Evolutionary conservation across 2,888 invertebrate genomes (phyloP).

Genomic region (Cantharis rufa): DNA sequence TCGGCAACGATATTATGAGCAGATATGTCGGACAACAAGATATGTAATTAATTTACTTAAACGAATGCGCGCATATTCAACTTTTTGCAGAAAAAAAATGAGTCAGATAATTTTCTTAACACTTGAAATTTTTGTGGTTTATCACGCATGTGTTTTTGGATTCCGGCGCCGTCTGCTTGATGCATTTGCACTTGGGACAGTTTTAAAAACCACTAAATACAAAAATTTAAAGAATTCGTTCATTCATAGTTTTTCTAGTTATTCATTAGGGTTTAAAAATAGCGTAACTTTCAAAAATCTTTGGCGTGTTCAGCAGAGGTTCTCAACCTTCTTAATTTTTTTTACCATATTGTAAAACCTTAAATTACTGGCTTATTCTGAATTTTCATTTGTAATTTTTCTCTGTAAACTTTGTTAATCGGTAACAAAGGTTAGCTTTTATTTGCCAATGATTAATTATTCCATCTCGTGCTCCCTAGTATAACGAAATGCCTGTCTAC

Average conservation of each 20-base stretch:
- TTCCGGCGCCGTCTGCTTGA: background rate
- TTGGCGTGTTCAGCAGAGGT: background rate
- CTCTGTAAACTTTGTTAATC: too few relatives aligned
- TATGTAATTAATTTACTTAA: conserved; percentile 39
- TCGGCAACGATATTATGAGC: conserved; percentile 32
- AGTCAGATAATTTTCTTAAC: conserved; percentile 16
- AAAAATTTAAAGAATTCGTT: background rate
- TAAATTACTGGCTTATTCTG: too few relatives aligned
- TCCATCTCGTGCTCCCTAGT: too few relatives aligned
- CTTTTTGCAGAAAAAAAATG: conserved; percentile 15
- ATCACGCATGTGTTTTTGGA: background rate
- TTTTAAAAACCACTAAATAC: background rate
- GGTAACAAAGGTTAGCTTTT: too few relatives aligned
- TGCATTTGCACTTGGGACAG: background rate
- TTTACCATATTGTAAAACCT: too few relatives aligned
- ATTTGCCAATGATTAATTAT: too few relatives aligned
- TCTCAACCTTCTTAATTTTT: too few relatives aligned
- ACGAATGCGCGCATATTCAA: conserved; percentile 34
- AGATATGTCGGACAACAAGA: conserved; percentile 28
- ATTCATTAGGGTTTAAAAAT: background rate
- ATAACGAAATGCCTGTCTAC: too few relatives aligned
- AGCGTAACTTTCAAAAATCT: background rate
- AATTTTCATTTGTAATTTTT: too few relatives aligned
- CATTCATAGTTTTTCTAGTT: background rate
- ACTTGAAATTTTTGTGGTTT: background rate